Evolutionary conservation across 1,140 invertebrate species (phyloP), one percentile per base, ranked within the genome.

Genomic region (Trichonephila clavata): DNA sequence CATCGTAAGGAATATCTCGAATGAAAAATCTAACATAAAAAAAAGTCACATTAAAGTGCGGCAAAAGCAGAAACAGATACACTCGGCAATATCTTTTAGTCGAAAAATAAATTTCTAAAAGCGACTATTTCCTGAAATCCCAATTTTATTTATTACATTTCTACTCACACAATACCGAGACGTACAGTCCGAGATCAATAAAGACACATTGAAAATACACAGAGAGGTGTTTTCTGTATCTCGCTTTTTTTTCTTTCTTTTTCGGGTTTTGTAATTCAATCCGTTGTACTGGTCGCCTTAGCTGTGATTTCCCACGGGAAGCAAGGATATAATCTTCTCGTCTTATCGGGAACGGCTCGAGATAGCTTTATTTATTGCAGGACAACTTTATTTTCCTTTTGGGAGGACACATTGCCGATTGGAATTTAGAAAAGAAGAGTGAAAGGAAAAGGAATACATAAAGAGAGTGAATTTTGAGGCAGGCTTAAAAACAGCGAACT

Each of bases 241-340:
- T 32, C 24, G 0, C 4, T 27, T 27, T 27, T 14, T 77, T 77
- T 16, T 63, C 21, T 21, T 18, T n/a, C 57, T 39, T 39, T 39
- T 59, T 50, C 57, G n/a, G 81, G 43, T 84, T 32, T 18, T 80
- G 27, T 59, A 59, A 84, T 84, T 84, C 71, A 77, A 77, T 84
- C 83, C n/a, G 24, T 84, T 59, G n/a, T 60, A 84, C 21, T 7
- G n/a, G 32, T 87, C 59, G 63, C 39, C 84, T 86, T 71, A 27
- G 32, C 43, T 77, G 87, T 89, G 87, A 89, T 89, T 89, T 89
- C 87, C 87, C 87, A 16, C 4, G 87, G n/a, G 87, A 77, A 39
- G 32, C 21, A 21, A 24, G 20, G 65, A 65, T 50, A 77, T 89
- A 89, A 89, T 89, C 20, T 89, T 77, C 43, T 63, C 84, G 27